Conservation (phyloP, 2,113 vertebrate species). For the Tenebrosternarchus preto region DNA sequence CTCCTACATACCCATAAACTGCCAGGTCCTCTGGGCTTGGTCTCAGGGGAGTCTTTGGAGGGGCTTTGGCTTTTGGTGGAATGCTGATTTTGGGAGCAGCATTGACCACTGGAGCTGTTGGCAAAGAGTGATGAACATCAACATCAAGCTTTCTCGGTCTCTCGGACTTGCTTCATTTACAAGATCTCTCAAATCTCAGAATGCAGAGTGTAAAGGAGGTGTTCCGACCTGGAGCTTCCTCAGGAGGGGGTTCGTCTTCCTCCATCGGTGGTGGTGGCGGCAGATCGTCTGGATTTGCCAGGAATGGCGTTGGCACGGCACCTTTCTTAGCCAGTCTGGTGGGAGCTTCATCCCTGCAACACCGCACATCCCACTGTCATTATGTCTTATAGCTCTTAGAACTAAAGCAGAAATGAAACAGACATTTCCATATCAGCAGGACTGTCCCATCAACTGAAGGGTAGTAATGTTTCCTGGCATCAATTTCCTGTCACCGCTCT, state of each 20-base stretch:
- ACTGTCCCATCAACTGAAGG: no score
- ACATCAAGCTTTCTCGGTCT: not conserved
- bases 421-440: no score
- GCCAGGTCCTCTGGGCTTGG: constrained; percentile 89
- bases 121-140: not conserved
- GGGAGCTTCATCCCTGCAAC: constrained; percentile 80
- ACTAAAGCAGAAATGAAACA: no score
- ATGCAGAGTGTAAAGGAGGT: no score
- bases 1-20: constrained; percentile 83
- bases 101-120: constrained; percentile 40
- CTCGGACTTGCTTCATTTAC: not conserved
- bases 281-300: constrained; percentile 62
- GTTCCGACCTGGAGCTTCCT: constrained; percentile 73
- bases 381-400: no score
- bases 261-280: constrained; percentile 50
- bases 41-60: constrained; percentile 77
- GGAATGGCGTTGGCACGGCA: constrained; percentile 88
- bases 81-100: constrained; percentile 42
- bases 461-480: no score
- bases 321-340: constrained; percentile 86
- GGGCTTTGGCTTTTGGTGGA: constrained; percentile 64
- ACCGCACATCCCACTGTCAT: not conserved
- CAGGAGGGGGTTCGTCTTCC: constrained; percentile 74
- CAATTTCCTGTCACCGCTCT: no score
- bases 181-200: not conserved